Conservation (phyloP, 2,888 invertebrate species). For the Thysanoteuthis rhombus region DNA sequence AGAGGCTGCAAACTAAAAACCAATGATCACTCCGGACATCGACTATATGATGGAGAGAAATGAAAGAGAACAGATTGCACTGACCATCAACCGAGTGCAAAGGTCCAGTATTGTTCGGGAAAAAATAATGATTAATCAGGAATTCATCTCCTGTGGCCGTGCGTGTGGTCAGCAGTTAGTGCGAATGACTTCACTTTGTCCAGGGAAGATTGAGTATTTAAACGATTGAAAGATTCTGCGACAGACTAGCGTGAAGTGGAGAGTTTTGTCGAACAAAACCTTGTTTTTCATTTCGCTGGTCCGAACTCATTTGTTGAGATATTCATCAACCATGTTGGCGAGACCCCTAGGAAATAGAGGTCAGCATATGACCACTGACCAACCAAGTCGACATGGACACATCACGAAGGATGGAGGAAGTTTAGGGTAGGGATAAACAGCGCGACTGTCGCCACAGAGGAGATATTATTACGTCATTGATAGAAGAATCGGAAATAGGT, state of each 20-base stretch:
- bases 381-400: neutral
- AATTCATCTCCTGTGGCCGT: neutral
- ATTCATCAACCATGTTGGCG: neutral
- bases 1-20: neutral
- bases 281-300: neutral
- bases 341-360: neutral
- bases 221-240: neutral
- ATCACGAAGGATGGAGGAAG: neutral
- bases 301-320: neutral
- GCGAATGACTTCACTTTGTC: neutral
- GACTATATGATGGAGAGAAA: neutral
- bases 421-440: neutral
- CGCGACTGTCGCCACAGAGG: neutral
- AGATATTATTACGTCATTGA: neutral
- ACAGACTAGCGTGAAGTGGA: neutral
- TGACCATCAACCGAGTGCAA: neutral
- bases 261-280: neutral
- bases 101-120: neutral
- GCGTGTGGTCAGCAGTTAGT: neutral
- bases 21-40: neutral
- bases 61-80: neutral
- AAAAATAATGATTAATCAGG: neutral
- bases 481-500: neutral
- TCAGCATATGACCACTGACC: neutral
- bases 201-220: neutral